phyloP scores from a whole-genome alignment of 1,140 invertebrate genomes.

The Agrilus planipennis region DNA sequence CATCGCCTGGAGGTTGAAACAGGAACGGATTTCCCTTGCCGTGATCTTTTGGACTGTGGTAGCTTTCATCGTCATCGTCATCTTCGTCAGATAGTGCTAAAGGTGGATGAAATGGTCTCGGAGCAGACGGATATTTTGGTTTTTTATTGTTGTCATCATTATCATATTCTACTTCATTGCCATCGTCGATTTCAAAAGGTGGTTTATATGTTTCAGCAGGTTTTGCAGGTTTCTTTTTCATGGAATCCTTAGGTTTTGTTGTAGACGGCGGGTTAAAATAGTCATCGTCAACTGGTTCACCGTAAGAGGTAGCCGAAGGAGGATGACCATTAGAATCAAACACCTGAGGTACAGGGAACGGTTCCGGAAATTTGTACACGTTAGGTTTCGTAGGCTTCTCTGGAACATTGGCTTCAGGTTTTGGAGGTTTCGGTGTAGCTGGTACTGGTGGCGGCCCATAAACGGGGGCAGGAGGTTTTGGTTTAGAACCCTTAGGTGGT shows the following conservation, averaged over 20 bases:
- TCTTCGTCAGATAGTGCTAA: neutral
- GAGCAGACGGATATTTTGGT: neutral
- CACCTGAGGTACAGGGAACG: no score
- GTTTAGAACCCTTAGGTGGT: neutral
- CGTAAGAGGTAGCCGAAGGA: conserved; percentile 9
- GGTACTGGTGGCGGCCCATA: neutral
- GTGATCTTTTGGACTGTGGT: no score
- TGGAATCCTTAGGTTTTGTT: conserved; percentile 10
- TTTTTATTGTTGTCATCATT: conserved; percentile 1
- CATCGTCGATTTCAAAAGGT: neutral
- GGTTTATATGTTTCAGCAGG: neutral
- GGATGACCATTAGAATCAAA: no score
- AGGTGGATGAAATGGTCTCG: neutral
- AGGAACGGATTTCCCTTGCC: neutral
- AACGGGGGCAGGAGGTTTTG: neutral
- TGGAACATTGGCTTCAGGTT: no score
- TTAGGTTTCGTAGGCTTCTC: no score
- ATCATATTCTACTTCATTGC: conserved; percentile 6
- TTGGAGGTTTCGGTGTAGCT: conserved; percentile 3
- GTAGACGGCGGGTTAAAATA: conserved; percentile 8
- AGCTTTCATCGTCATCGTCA: neutral
- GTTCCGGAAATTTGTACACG: no score
- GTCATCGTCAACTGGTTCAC: neutral
- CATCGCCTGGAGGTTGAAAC: neutral
- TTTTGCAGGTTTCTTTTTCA: conserved; percentile 10